phyloP scores from a whole-genome alignment of 2,113 vertebrate genomes.

The Daphoenositta chrysoptera region DNA sequence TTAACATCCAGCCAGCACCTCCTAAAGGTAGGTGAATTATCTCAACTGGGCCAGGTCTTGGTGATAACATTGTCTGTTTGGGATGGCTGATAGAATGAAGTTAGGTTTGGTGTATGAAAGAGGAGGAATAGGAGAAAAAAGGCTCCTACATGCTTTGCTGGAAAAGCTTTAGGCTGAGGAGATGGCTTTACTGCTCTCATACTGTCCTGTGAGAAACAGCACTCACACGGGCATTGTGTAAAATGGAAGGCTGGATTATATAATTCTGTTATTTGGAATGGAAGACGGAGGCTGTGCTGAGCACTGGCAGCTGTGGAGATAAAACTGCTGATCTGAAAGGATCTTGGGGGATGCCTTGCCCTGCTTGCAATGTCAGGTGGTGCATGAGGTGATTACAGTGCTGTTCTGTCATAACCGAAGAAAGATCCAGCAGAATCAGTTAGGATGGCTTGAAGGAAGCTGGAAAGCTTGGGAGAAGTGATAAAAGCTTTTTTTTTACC shows the following conservation, averaged over 20 bases:
- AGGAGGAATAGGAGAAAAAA: not conserved
- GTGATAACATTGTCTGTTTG: not conserved
- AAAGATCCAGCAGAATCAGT: not conserved
- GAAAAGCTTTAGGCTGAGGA: not conserved
- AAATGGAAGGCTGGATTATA: not conserved
- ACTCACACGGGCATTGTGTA: not conserved
- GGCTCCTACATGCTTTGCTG: not conserved
- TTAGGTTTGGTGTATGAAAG: not conserved
- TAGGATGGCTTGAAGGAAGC: not conserved
- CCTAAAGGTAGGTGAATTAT: slow-evolving; percentile 75
- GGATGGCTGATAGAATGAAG: not conserved
- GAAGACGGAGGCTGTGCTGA: not conserved
- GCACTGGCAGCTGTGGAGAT: not conserved
- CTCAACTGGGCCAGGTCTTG: not conserved
- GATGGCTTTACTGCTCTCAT: not conserved
- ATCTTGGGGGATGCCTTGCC: not conserved
- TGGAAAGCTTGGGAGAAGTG: not conserved
- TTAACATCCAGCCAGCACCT: slow-evolving; percentile 82
- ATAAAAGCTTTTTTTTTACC: not conserved
- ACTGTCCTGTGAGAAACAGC: not conserved
- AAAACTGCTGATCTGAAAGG: not conserved
- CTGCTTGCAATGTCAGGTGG: not conserved
- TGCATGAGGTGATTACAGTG: not conserved
- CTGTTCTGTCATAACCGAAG: not conserved
- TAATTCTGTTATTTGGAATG: not conserved